Evolutionary conservation across 2,888 invertebrate genomes (phyloP), one percentile per base, ranked within the genome.

Genomic region (Luperina testacea): DNA sequence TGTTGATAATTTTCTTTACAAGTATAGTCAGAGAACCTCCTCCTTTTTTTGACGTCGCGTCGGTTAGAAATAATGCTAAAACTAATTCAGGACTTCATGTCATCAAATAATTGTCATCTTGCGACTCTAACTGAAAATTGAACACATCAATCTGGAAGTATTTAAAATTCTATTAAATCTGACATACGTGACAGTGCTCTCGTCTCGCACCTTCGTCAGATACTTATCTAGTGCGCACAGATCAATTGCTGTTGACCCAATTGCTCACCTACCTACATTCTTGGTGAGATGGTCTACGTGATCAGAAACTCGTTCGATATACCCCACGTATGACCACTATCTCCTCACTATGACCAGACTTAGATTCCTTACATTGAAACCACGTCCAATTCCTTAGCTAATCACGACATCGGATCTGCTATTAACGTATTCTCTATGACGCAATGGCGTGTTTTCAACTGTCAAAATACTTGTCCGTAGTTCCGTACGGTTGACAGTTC

Each of bases 241-340:
- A 13, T 27, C 48, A 69, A 27, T 27, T 27, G 20, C 13, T 27
- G 1, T 51, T 32, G 69, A 32, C 48, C 20, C 20, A 20, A 69
- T 51, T 69, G 48, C 4, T 27, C 27, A 51, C 27, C 20, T 7
- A 69, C 1, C 27, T 48, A 68, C 20, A 69, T 27, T 48, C 13
- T 20, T 51, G 48, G 27, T 48, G 20, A 48, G 69, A 13, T 20
- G 20, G 27, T 69, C 27, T 69, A 69, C 69, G 69, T 69, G 69
- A 27, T 32, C 13, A 13, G 27, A 20, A 27, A 51, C 48, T 51
- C 48, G 27, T 69, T 69, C 20, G 27, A 69, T 20, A 20, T 20
- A 45, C 0, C 11, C 15, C 27, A 13, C 27, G 20, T 20, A 9
- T 38, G 32, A 63, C 32, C 32, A 32, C 1, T 32, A 32, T 32